Base-by-base conservation (phyloP, 35 echinoderm and acorn worm genomes). In the Apostichopus japonicus region DNA sequence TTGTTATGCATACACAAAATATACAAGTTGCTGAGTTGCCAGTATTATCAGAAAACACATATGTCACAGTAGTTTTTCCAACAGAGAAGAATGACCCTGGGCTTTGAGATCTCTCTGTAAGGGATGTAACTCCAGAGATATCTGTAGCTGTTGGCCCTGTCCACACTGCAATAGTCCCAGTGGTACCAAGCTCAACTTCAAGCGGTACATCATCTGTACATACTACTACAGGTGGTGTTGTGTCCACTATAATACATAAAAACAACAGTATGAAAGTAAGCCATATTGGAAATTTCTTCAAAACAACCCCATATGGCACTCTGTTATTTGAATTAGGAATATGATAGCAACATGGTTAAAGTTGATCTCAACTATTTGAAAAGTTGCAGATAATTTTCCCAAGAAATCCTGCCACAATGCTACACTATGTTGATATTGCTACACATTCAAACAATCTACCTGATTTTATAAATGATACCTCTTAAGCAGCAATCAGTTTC, bases 1-100 rank as follows among this genome's bases (percentile, higher is more conserved):
- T 73, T 17, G 33, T 15, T 9, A 90, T 70, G 13, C 13, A 52
- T 6, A 75, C 63, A 77, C 65, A 76, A 21, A 90, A 90, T 14
- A 77, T 75, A 90, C 88, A 90, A n/a, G 88, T 90, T 16, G 88
- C 88, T 53, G 72, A 53, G 55, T 90, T 90, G 70, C 88, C 88
- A 56, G 88, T n/a, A n/a, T 7, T 10, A 54, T 90, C 88, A 90
- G 65, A 19, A n/a, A 90, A 90, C 23, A 27, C 51, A 90, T 90
- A 90, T 10, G 67, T 76, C 7, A 90, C 63, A 75, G 72, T 90
- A 44, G 88, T 90, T 27, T 53, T 17, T 17, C 88, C 88, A 55
- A 91, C 89, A 22, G 72, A 24, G 54, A 91, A 91, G 19, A 24
- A 55, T 77, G 23, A 23, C 5, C 76, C 89, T 9, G 89, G 89